Evolutionary conservation across 2,888 invertebrate species (phyloP), one percentile per base, ranked within the genome.

Genomic region (Cephus pulcher): DNA sequence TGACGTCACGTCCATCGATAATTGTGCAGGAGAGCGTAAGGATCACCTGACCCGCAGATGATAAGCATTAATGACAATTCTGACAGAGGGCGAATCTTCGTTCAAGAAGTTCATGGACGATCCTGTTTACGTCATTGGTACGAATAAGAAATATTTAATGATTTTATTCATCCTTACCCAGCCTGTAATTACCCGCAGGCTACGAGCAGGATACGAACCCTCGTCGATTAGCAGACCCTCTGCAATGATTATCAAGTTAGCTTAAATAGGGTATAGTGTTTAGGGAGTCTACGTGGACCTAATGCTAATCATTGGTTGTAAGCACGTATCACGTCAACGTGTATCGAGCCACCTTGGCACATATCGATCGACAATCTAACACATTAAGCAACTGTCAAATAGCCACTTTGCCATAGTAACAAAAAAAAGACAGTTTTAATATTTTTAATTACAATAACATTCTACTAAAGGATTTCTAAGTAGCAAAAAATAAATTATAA

Each of bases 171-270:
- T 89, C 86, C 87, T 88, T 86, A 87, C 84, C 84, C 84, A 88
- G 88, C 87, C 90, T 90, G 90, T 90, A 90, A 90, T 90, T 90
- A 90, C 88, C 90, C 88, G 87, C 87, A 88, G 89, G 87, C 88
- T 87, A 85, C 79, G 83, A 81, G 71, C 79, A 80, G 81, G 78
- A 83, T 83, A 84, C 81, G 83, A 84, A 87, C 86, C 87, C 84
- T 79, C 81, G 80, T 80, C 88, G 88, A 88, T 87, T 88, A 86
- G 86, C 86, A 86, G 84, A 84, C 82, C 78, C 88, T 37, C 88
- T 88, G 84, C 86, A 88, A 84, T 88, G 87, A 90, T 90, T 90
- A 89, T 89, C 89, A 89, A 90, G 90, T 90, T 90, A 89, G 89
- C 86, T 84, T 89, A 89, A 90, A 90, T 89, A 88, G 88, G 88